phyloP scores from a whole-genome alignment of 2,888 invertebrate species.

The Nemapogon koenigi region DNA sequence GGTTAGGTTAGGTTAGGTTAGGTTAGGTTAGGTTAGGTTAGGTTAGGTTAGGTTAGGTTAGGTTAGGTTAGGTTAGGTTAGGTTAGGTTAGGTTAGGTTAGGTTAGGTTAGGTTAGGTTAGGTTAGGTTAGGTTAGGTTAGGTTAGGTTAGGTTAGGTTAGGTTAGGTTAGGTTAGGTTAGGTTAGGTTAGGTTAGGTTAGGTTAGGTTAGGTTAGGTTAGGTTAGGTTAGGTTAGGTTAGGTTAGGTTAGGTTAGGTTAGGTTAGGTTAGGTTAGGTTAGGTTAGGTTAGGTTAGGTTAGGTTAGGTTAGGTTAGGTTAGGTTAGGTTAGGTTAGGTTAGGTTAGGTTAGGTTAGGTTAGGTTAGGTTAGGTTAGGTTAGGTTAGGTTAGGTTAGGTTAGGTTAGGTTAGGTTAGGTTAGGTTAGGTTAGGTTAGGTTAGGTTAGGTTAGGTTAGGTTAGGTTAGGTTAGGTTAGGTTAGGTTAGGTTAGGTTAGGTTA shows the following conservation, averaged over 20 bases:
- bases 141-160: constrained; percentile 16
- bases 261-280: constrained; percentile 14
- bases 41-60: constrained; percentile 16
- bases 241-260: constrained; percentile 11
- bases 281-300: constrained; percentile 15
- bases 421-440: constrained; percentile 17
- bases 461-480: constrained; percentile 17
- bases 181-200: constrained; percentile 15
- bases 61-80: constrained; percentile 18
- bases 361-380: constrained; percentile 17
- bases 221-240: constrained; percentile 14
- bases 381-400: constrained; percentile 18
- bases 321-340: constrained; percentile 18
- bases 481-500: constrained; percentile 18
- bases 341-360: constrained; percentile 18
- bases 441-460: constrained; percentile 16
- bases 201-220: constrained; percentile 14
- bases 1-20: constrained; percentile 9
- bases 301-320: constrained; percentile 16
- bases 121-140: constrained; percentile 15
- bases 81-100: constrained; percentile 16
- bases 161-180: constrained; percentile 16
- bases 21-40: constrained; percentile 13
- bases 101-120: constrained; percentile 16
- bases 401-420: constrained; percentile 18